Conservation (phyloP, 2,888 invertebrate genomes). For the Scaptodrosophila latifasciaeformis region DNA sequence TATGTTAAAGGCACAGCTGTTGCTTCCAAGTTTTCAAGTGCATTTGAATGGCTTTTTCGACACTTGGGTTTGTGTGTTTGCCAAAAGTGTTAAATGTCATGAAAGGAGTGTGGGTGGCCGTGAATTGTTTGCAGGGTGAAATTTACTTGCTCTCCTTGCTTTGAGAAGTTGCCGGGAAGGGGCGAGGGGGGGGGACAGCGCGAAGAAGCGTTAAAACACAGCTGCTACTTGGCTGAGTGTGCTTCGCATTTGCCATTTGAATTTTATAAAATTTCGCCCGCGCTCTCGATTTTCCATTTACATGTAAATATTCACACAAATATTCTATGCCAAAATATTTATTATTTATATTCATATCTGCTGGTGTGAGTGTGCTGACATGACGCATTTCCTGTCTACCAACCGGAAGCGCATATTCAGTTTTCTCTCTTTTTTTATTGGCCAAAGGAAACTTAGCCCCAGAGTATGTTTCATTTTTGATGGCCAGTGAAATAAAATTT, state of each 20-base stretch:
- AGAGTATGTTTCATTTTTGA: too few relatives aligned
- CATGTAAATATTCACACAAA: conserved; percentile 37
- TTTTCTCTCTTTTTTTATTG: conserved; percentile 50
- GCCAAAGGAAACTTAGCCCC: conserved; percentile 19
- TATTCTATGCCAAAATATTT: conserved; percentile 52
- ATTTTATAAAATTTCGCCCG: conserved; percentile 52
- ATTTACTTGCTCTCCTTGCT: too few relatives aligned
- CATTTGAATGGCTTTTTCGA: conserved; percentile 58
- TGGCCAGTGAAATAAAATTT: too few relatives aligned
- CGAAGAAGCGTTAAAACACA: conserved; percentile 34
- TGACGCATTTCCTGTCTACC: conserved; percentile 45
- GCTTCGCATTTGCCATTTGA: conserved; percentile 37
- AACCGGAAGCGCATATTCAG: conserved; percentile 32
- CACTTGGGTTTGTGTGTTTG: conserved; percentile 41
- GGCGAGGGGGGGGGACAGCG: not conserved
- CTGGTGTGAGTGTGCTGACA: conserved; percentile 17
- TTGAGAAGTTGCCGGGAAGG: not conserved
- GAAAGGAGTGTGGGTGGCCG: conserved; percentile 5
- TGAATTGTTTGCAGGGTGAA: not conserved
- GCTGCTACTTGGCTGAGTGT: too few relatives aligned
- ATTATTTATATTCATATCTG: conserved; percentile 47
- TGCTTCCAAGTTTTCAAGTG: conserved; percentile 65
- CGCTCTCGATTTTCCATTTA: conserved; percentile 44
- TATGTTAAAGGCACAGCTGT: conserved; percentile 56
- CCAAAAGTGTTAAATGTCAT: conserved; percentile 68